These are phyloP conservation scores for Uria lomvia DNA, from an alignment of 2,113 vertebrate genomes.

Conservation along the genomic window DNA sequence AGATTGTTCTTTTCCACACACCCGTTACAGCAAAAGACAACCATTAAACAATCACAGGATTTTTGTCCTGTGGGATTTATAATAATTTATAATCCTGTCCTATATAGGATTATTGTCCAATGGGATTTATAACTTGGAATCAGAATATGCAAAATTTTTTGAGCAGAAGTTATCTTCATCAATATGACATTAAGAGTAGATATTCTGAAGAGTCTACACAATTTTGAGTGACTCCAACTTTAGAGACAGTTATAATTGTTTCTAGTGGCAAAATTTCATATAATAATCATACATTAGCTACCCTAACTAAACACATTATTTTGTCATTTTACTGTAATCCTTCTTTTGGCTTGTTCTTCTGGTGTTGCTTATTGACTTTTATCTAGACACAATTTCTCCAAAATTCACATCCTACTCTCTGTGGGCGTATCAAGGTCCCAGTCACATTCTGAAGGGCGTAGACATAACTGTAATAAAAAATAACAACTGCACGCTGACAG, in stretches of 20 bases:
- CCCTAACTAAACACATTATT: background rate
- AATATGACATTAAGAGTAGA: background rate
- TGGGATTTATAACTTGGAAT: background rate
- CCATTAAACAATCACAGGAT: background rate
- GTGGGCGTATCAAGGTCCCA: background rate
- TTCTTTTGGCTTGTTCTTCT: background rate
- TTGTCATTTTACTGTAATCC: background rate
- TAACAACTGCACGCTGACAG: background rate
- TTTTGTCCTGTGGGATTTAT: too few relatives aligned
- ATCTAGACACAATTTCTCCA: background rate
- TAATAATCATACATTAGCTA: background rate
- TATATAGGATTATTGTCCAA: background rate
- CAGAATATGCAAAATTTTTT: background rate
- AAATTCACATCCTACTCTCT: constrained; percentile 29
- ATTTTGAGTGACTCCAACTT: background rate
- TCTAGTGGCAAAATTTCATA: background rate
- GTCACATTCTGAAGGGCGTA: background rate
- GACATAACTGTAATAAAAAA: constrained; percentile 11
- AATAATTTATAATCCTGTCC: too few relatives aligned
- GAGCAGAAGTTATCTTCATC: background rate
- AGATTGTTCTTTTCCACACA: background rate
- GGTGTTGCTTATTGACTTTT: background rate
- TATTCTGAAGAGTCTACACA: background rate
- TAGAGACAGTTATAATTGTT: background rate
- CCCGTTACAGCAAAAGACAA: background rate